Evolutionary conservation across 2,113 vertebrate species (phyloP), one percentile per base, ranked within the genome.

Genomic region (Stigmatopora argus): DNA sequence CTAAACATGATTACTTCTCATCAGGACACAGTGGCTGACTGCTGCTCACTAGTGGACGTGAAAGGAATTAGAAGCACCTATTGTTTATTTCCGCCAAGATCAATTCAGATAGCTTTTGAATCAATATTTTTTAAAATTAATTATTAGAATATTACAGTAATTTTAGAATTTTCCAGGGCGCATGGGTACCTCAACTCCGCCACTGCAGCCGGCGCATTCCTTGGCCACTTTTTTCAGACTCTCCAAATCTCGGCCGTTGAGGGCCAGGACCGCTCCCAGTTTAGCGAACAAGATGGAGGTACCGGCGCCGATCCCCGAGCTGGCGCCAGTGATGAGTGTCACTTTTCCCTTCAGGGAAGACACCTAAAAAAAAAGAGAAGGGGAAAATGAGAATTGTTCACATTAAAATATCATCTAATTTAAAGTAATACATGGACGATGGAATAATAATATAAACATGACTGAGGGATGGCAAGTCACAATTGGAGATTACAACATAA

Each of bases 281-380:
- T 78, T 88, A 31, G 92, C 87, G 67, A 93, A 92, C 44, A 93
- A 80, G 26, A 90, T 13, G 12, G 89, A 86, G 0, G 91, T 85
- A 0, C 90, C 90, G 1, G 92, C 92, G 0, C 92, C 92, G 9
- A 93, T 93, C 0, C 92, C 92, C 0, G 92, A 93, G 72, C 92
- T 93, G 69, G 92, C 92, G 0, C 92, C 92, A 0, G 92, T 93
- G 52, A 93, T 82, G 26, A 93, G 77, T 2, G 83, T 18, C 41
- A 93, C 92, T 64, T 92, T 93, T 5, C 84, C 90, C 52, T 66
- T 83, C 58, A 93, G 78, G 5, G 90, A 91, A 3, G 71, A 73
- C 3, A 91, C 86, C 92, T 92, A 7, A 69, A 65, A 0, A 26
- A 9, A 1, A 62, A 17, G 45, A n/a, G 12, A 6, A 19, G 26